Percentiles rank a stretch among this genome's conserved stretches.
phyloP scores from a whole-genome alignment of 2,888 invertebrate species.

The Orchestes rusci region DNA sequence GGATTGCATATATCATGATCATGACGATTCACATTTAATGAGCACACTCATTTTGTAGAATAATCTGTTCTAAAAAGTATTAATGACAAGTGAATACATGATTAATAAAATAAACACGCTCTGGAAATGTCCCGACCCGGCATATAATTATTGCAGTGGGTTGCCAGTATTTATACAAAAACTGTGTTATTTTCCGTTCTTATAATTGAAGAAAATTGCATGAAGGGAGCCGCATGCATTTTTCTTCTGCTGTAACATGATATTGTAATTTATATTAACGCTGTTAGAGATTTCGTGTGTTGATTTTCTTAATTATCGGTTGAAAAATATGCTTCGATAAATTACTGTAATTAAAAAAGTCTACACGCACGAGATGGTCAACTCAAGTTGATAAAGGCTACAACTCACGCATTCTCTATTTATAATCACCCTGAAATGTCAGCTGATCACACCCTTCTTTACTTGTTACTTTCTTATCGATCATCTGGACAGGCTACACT shows the following conservation, averaged over 20 bases:
- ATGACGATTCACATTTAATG: no score
- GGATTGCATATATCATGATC: no score
- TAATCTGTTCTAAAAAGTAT: neutral
- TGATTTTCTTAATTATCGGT: conserved; percentile 19
- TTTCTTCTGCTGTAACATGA: conserved; percentile 11
- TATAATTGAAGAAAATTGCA: conserved; percentile 7
- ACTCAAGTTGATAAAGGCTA: conserved; percentile 14
- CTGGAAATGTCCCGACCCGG: no score
- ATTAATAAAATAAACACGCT: no score
- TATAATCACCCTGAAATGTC: conserved; percentile 14
- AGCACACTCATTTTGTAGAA: no score
- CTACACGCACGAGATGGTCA: conserved; percentile 14
- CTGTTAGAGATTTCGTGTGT: conserved; percentile 15
- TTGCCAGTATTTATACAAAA: no score
- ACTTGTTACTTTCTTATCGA: conserved; percentile 4
- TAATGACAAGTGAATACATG: no score
- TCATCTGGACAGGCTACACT: no score
- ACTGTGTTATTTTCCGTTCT: conserved; percentile 4
- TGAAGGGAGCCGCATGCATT: conserved; percentile 12
- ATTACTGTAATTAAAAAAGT: conserved; percentile 17
- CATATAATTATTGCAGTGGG: no score
- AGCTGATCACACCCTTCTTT: conserved; percentile 12
- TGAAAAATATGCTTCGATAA: conserved; percentile 15
- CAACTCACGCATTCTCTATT: conserved; percentile 12
- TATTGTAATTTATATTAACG: conserved; percentile 14